phyloP scores from a whole-genome alignment of 1,140 invertebrate species.

The Hydropsyche tenuis region DNA sequence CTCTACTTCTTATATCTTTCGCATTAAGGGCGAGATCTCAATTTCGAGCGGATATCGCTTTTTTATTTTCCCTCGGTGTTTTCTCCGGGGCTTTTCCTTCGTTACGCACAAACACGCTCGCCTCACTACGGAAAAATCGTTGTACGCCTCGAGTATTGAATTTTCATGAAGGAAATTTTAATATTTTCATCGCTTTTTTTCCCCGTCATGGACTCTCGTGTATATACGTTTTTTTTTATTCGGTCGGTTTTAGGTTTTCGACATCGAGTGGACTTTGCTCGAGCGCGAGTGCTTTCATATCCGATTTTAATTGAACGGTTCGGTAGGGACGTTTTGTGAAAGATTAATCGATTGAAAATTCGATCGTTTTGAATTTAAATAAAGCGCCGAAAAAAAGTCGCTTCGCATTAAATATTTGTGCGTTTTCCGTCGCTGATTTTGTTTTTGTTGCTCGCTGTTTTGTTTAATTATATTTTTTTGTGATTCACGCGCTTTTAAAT shows the following conservation, averaged over 20 bases:
- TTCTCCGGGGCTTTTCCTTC: conserved; percentile 23
- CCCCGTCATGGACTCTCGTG: neutral
- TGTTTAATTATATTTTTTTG: too few relatives aligned
- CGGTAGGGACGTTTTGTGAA: neutral
- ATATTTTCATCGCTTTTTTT: conserved; percentile 12
- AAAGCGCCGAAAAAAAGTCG: too few relatives aligned
- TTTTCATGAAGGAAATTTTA: conserved; percentile 15
- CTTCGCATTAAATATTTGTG: too few relatives aligned
- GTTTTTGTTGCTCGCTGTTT: too few relatives aligned
- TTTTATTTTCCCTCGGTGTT: conserved; percentile 21
- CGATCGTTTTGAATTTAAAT: too few relatives aligned
- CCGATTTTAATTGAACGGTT: conserved; percentile 22
- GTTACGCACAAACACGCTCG: conserved; percentile 9
- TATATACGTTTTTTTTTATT: conserved; percentile 8
- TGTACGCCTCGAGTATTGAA: neutral
- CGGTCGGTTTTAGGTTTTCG: neutral
- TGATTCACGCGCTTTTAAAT: too few relatives aligned
- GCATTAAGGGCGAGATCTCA: conserved; percentile 30
- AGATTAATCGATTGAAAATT: neutral
- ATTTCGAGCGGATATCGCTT: conserved; percentile 32
- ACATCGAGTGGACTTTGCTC: neutral
- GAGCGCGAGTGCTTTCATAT: neutral
- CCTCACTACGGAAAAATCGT: neutral
- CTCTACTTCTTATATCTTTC: conserved; percentile 35
- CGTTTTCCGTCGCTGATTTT: too few relatives aligned